Evolutionary conservation across 2,888 invertebrate species (phyloP).

Genomic region (Monochamus alternatus): DNA sequence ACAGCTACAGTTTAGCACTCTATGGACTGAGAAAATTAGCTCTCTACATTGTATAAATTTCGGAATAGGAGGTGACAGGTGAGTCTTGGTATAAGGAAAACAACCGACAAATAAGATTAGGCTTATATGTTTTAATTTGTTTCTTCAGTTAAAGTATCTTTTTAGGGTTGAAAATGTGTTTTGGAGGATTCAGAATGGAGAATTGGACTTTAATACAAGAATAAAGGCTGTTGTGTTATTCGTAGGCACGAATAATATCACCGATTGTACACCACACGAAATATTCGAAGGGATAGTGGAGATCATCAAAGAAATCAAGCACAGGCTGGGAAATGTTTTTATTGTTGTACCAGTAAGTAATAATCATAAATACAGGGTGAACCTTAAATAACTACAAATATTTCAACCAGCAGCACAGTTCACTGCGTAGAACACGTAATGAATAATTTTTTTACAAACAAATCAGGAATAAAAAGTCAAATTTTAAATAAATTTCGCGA

Average conservation of each 20-base stretch:
- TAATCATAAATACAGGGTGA: no score
- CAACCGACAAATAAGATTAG: no score
- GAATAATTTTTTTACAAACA: no score
- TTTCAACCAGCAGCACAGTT: no score
- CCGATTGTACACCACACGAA: constrained; percentile 76
- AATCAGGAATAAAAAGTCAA: no score
- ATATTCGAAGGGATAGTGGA: constrained; percentile 77
- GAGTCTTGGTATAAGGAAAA: constrained; percentile 5
- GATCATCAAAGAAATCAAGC: constrained; percentile 74
- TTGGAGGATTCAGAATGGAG: constrained; percentile 81
- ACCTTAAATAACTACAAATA: no score
- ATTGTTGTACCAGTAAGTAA: constrained; percentile 75
- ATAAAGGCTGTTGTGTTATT: constrained; percentile 78
- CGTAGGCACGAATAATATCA: constrained; percentile 80
- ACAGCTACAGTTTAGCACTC: constrained; percentile 75
- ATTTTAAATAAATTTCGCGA: no score
- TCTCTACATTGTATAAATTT: constrained; percentile 82
- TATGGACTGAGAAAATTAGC: constrained; percentile 79
- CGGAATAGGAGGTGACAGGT: constrained; percentile 80
- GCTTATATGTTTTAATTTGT: no score
- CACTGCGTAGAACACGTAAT: no score
- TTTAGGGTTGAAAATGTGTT: constrained; percentile 77
- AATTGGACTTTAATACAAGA: constrained; percentile 78
- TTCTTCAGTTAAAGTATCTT: no score
- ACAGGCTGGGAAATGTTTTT: constrained; percentile 73